Percentiles rank a stretch among this genome's conserved stretches.
These are phyloP conservation scores for Neoascia interrupta DNA, from an alignment of 2,888 invertebrate genomes.

Conservation along the genomic window DNA sequence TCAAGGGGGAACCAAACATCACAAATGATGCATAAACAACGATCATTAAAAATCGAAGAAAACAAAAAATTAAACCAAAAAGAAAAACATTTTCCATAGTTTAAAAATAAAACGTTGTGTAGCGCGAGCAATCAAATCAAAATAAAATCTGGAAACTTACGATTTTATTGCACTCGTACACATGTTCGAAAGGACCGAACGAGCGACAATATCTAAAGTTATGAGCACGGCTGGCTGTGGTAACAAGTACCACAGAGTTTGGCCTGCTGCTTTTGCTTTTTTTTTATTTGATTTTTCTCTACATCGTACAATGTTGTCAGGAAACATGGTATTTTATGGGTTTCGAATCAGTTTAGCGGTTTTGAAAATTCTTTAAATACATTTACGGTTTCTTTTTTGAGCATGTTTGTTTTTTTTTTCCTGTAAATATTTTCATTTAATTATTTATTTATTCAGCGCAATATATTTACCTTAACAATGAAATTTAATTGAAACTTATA, in stretches of 20 bases:
- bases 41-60: constrained; percentile 24
- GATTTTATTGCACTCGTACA: constrained; percentile 56
- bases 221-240: neutral
- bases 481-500: constrained; percentile 10
- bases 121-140: constrained; percentile 41
- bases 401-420: constrained; percentile 3
- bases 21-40: constrained; percentile 32
- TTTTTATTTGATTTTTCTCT: too few species aligned
- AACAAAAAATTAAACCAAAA: neutral
- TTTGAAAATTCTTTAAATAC: constrained; percentile 31
- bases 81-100: neutral
- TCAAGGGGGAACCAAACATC: neutral
- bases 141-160: constrained; percentile 46
- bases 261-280: too few species aligned
- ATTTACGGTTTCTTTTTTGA: constrained; percentile 15
- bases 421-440: constrained; percentile 32
- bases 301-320: too few species aligned
- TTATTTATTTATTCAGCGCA: constrained; percentile 34
- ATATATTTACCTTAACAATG: constrained; percentile 32
- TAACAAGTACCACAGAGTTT: too few species aligned
- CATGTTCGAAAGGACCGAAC: constrained; percentile 13
- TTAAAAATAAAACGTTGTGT: constrained; percentile 44
- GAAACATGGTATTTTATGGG: constrained; percentile 40
- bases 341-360: constrained; percentile 52
- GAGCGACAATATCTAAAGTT: constrained; percentile 1